Percentiles rank a stretch among this genome's conserved stretches.
phyloP scores from a whole-genome alignment of 2,888 invertebrate species.

The Drosophila formosana region DNA sequence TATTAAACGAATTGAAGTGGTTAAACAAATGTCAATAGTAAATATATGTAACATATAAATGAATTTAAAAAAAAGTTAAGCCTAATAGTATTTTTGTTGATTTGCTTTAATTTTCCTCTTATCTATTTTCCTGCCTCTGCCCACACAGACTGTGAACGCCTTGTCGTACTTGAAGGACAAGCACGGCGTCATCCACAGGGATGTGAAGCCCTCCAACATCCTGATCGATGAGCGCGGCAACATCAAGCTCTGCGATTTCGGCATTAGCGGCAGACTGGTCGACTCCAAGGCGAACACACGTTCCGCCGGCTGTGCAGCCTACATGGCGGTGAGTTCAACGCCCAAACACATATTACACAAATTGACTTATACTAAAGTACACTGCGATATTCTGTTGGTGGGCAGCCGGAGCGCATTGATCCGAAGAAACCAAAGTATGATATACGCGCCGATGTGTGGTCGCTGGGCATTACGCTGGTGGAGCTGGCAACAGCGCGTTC shows the following conservation, averaged over 20 bases:
- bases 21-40: too few relatives aligned
- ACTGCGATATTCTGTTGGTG: too few relatives aligned
- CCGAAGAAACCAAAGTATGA: constrained; percentile 98
- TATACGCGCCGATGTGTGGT: constrained; percentile 99
- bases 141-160: constrained; percentile 94
- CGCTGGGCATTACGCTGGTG: constrained; percentile 97
- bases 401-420: constrained; percentile 97
- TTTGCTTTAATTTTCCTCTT: neutral
- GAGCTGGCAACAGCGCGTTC: constrained; percentile 98
- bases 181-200: constrained; percentile 98
- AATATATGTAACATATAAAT: too few relatives aligned
- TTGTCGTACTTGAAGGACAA: constrained; percentile 98
- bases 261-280: constrained; percentile 98
- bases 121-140: neutral
- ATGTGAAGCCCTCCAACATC: constrained; percentile 99
- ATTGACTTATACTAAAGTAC: too few relatives aligned
- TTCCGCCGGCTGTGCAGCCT: constrained; percentile 99
- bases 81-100: too few relatives aligned
- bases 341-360: neutral
- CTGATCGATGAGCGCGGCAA: constrained; percentile 97
- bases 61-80: too few relatives aligned
- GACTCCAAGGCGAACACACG: constrained; percentile 99
- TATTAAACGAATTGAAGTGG: too few relatives aligned
- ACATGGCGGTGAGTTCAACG: constrained; percentile 94
- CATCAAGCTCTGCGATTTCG: constrained; percentile 99